Percentiles rank a stretch among this genome's conserved stretches.
Evolutionary conservation across 2,888 invertebrate genomes (phyloP).

Genomic region (Chymomyza caudatula): DNA sequence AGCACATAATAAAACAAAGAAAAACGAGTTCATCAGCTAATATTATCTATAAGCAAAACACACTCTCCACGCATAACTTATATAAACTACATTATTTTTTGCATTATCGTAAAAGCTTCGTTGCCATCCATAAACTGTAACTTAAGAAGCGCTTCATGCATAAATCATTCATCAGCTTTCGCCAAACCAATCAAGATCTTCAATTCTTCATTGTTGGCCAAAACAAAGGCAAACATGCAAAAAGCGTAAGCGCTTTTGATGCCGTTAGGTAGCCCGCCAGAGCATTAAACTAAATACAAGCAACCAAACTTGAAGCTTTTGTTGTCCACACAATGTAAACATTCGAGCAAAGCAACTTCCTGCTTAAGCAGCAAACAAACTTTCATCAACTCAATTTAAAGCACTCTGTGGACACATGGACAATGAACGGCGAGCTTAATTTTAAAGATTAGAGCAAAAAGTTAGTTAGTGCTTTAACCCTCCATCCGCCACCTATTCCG

Average conservation of each 20-base stretch:
- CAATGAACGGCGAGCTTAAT: background rate
- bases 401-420: background rate
- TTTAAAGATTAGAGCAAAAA: background rate
- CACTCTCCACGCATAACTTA: background rate
- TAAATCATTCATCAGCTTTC: constrained; percentile 46
- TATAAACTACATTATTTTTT: background rate
- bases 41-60: background rate
- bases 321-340: background rate
- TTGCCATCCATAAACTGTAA: background rate
- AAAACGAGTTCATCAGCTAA: background rate
- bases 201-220: background rate
- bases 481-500: too few species aligned
- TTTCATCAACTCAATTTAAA: background rate
- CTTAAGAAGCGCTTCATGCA: background rate
- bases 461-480: too few species aligned
- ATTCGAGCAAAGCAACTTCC: background rate
- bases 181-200: constrained; percentile 50
- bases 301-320: background rate
- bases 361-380: background rate
- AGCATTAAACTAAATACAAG: background rate
- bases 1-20: too few species aligned
- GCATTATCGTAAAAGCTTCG: background rate
- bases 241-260: background rate
- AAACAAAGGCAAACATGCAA: background rate
- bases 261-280: background rate